These are phyloP conservation scores for Fabriciana adippe DNA, from an alignment of 2,888 invertebrate genomes.

Conservation along the genomic window DNA sequence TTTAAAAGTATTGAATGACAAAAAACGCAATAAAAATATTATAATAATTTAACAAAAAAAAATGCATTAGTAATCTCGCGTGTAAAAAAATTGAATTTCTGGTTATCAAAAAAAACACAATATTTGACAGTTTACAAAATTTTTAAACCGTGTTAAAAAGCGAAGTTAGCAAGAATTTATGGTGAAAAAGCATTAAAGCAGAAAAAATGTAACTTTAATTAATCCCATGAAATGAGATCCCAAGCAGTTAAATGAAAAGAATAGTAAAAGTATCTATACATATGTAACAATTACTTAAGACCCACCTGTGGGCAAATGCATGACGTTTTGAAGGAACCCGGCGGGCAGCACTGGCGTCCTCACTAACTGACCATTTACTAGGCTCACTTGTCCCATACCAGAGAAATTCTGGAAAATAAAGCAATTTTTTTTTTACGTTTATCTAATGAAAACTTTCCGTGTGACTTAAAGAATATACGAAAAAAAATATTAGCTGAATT, in stretches of 20 bases:
- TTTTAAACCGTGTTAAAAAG: slow-evolving; percentile 8
- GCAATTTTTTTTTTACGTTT: background rate
- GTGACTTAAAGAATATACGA: background rate
- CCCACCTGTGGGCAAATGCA: slow-evolving; percentile 84
- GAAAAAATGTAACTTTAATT: slow-evolving; percentile 31
- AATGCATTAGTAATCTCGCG: too few relatives aligned
- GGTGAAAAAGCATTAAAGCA: slow-evolving; percentile 53
- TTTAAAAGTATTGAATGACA: too few relatives aligned
- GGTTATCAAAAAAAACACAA: too few relatives aligned
- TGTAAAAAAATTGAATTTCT: too few relatives aligned
- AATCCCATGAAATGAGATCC: slow-evolving; percentile 36
- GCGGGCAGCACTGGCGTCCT: slow-evolving; percentile 86
- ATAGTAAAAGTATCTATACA: background rate
- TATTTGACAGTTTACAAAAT: too few relatives aligned
- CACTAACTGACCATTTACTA: slow-evolving; percentile 87
- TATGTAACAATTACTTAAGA: slow-evolving; percentile 13
- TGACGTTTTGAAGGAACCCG: slow-evolving; percentile 88
- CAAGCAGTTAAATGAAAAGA: slow-evolving; percentile 32
- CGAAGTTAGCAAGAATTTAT: slow-evolving; percentile 15
- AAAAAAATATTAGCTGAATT: too few relatives aligned
- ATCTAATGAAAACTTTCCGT: too few relatives aligned
- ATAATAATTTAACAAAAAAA: too few relatives aligned
- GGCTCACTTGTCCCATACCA: slow-evolving; percentile 76
- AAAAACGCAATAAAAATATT: too few relatives aligned
- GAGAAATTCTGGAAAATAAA: slow-evolving; percentile 70